Conservation (phyloP, 2,888 invertebrate species). For the Caenorhabditis japonica region DNA sequence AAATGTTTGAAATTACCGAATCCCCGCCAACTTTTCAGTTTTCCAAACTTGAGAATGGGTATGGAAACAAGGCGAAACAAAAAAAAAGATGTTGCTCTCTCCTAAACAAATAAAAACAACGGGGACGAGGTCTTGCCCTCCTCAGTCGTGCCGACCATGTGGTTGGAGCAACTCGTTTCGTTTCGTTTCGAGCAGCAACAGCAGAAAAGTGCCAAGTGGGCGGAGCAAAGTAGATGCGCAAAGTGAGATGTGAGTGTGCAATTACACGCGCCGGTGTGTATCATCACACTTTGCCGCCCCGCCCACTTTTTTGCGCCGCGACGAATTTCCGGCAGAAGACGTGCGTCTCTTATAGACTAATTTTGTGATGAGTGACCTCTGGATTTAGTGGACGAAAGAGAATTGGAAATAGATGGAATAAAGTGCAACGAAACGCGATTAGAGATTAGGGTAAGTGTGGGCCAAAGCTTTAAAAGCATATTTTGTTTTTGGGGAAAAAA, state of each 20-base stretch:
- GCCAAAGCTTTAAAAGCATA: too few species aligned
- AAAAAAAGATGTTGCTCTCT: background rate
- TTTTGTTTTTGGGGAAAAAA: too few species aligned
- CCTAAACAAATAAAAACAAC: constrained; percentile 25
- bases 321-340: constrained; percentile 10
- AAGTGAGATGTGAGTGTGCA: constrained; percentile 1
- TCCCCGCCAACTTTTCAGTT: too few species aligned
- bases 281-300: constrained; percentile 5
- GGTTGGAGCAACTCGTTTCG: background rate
- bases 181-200: too few species aligned
- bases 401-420: too few species aligned
- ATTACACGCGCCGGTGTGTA: constrained; percentile 5
- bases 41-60: too few species aligned
- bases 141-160: background rate
- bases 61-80: background rate
- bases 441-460: too few species aligned
- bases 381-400: too few species aligned
- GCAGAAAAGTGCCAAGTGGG: background rate
- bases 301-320: constrained; percentile 10
- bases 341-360: too few species aligned
- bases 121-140: background rate
- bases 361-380: too few species aligned
- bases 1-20: too few species aligned
- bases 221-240: constrained; percentile 1
- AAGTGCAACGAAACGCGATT: too few species aligned